Base-by-base conservation (phyloP, 2,113 vertebrate genomes). In the Sinocyclocheilus anshuiensis region DNA sequence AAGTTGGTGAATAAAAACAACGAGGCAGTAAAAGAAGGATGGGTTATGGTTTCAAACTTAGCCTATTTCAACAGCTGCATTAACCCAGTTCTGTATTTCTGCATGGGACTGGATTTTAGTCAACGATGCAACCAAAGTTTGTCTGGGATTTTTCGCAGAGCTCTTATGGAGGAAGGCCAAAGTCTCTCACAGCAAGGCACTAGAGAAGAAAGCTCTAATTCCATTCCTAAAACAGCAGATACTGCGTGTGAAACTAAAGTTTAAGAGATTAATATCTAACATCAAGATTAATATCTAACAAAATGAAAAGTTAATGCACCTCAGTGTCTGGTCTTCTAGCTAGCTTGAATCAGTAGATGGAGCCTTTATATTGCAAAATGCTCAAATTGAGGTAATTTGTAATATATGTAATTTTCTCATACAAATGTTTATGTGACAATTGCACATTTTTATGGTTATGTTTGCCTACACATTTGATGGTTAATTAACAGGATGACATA, bases 21-120 rank as follows among this genome's bases (percentile, higher is more conserved):
- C 26, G 0, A 1, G 0, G 89, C 82, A 10, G 82, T 94, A 86
- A 93, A 92, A 45, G 11, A 92, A 0, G 94, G 92, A 87, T 86
- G 92, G 1, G 90, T 91, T 0, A 0, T 94, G n/a, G 91, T 92
- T 1, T 92, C 87, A 4, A 88, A 87, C 1, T 2, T 95, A 0
- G 94, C 95, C 26, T 96, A 92, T 45, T 93, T 96, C 13, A 96
- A 95, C 91, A 95, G 95, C 87, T 95, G 95, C 1, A 87, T 93
- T 42, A 96, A 96, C 90, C 95, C 95, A 0, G 26, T 96, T 77
- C 45, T 48, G 45, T 48, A 48, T 48, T 48, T 48, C 45, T 48
- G 45, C 45, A 48, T 48, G 45, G 45, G 45, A 48, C 10, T 48
- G 45, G 45, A 48, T 48, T 2, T 48, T 48, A 48, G 45, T 48